Evolutionary conservation across 2,113 vertebrate genomes (phyloP).

Genomic region (Tragulus kanchil): DNA sequence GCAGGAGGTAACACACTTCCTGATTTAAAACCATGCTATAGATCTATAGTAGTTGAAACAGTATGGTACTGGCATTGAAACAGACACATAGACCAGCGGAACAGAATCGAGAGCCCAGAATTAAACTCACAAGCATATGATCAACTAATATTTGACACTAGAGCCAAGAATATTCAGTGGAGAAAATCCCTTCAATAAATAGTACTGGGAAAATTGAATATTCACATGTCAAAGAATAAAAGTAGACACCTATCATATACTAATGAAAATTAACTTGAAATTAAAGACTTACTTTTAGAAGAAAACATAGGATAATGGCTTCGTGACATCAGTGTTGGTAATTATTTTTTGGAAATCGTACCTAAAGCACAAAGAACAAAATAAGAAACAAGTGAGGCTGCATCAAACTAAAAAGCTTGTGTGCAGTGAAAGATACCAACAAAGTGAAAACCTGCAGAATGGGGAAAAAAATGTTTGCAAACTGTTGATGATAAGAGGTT

Average conservation of each 20-base stretch:
- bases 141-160: neutral
- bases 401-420: neutral
- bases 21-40: neutral
- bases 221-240: neutral
- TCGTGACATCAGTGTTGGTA: neutral
- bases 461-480: neutral
- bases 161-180: neutral
- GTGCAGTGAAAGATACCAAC: neutral
- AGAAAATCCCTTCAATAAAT: neutral
- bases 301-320: neutral
- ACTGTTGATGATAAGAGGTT: neutral
- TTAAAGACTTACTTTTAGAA: neutral
- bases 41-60: neutral
- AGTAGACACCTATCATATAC: neutral
- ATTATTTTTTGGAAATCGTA: neutral
- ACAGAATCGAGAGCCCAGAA: neutral
- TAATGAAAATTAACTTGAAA: neutral
- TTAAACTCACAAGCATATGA: neutral
- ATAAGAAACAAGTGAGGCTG: neutral
- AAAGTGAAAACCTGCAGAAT: neutral
- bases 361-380: neutral
- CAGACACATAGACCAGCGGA: neutral
- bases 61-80: neutral
- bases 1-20: neutral
- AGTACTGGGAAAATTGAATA: neutral